Evolutionary conservation across 92 coral and sea anemone species (phyloP), one percentile per base, ranked within the genome.

Genomic region (Actinernus sp.): DNA sequence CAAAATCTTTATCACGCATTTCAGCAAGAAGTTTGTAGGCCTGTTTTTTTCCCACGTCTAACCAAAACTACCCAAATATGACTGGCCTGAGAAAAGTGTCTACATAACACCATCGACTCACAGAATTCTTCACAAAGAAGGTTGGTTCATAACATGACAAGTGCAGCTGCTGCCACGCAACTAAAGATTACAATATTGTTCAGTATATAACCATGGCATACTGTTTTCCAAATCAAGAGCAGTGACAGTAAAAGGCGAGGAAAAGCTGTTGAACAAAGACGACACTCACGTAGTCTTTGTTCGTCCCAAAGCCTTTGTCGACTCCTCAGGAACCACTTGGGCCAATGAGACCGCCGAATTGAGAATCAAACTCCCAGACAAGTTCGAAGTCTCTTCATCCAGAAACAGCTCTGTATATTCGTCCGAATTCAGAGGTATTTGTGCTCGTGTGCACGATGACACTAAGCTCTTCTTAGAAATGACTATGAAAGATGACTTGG

Each of bases 51-150:
- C n/a, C n/a, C n/a, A n/a, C n/a, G n/a, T n/a, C n/a, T n/a, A n/a
- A n/a, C n/a, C n/a, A n/a, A n/a, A n/a, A n/a, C n/a, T 74, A 34
- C 82, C 73, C 5, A 62, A 74, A 62, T 63, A 74, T 52, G 82
- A 74, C 60, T 74, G 63, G 63, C 51, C 47, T 1, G 54, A 48
- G 4, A 39, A 26, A 23, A 14, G n/a, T 26, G 73, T 63, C 0
- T 62, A 38, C 39, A 29, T 50, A 1, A 73, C 81, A n/a, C 81
- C 81, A 4, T 23, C 72, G 2, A 20, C 72, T 2, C 72, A 61
- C 30, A 22, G 80, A 18, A 0, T 73, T 4, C 9, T 73, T 50
- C 28, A 58, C 41, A 72, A 72, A 37, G 14, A 22, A 31, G 58
- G 79, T 65, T 45, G 49, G 58, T 70, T 51, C 57, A 33, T 25